Evolutionary conservation across 2,113 vertebrate species (phyloP).

Genomic region (Callionymus lyra): DNA sequence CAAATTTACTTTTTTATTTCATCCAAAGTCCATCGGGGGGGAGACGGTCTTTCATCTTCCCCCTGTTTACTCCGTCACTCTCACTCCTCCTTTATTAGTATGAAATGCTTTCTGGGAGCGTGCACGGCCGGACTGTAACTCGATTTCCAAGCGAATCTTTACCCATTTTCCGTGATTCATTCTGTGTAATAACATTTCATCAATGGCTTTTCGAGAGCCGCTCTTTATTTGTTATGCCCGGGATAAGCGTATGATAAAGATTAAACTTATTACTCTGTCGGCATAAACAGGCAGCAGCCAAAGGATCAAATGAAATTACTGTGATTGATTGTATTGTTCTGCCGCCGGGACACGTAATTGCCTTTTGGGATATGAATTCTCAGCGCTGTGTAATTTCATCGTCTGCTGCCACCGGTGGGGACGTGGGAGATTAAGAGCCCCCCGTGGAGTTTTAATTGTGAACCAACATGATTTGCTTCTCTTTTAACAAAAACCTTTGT

Average conservation of each 20-base stretch:
- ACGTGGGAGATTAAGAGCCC: constrained; percentile 59
- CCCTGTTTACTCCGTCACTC: constrained; percentile 25
- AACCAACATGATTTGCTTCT: constrained; percentile 27
- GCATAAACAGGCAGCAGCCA: constrained; percentile 68
- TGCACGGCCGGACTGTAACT: constrained; percentile 49
- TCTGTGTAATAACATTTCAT: constrained; percentile 67
- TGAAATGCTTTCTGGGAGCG: constrained; percentile 54
- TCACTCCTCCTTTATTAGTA: constrained; percentile 54
- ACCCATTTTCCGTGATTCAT: constrained; percentile 65
- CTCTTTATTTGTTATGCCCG: constrained; percentile 65
- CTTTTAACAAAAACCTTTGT: no score
- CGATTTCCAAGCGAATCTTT: constrained; percentile 63
- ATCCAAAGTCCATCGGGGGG: constrained; percentile 36
- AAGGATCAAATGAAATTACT: constrained; percentile 72
- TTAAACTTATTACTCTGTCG: constrained; percentile 69
- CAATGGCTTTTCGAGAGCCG: constrained; percentile 50
- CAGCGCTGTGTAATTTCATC: constrained; percentile 63
- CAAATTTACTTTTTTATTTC: no score
- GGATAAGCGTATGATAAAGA: constrained; percentile 65
- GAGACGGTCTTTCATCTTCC: constrained; percentile 23
- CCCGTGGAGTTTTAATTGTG: constrained; percentile 48
- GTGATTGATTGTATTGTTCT: constrained; percentile 73
- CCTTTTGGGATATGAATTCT: constrained; percentile 66
- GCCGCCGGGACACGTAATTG: constrained; percentile 67
- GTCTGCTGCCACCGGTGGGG: constrained; percentile 52